Percentiles rank a stretch among this genome's conserved stretches.
These are phyloP conservation scores for Anarsia innoxiella DNA, from an alignment of 2,888 invertebrate species.

Conservation along the genomic window DNA sequence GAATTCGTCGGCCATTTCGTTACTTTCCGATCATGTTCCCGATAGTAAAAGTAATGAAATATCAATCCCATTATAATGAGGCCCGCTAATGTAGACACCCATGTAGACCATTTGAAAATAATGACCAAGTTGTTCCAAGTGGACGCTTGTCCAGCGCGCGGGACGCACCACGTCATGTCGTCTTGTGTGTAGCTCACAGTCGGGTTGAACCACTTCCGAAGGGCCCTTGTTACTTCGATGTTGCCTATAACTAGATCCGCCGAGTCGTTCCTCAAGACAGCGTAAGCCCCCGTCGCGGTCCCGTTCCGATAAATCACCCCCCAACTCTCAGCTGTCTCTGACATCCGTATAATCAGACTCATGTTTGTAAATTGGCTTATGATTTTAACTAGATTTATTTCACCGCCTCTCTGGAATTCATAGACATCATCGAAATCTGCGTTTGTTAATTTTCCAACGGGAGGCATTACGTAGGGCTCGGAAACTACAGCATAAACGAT, in stretches of 20 bases:
- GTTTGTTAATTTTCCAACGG: constrained; percentile 36
- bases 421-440: constrained; percentile 45
- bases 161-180: constrained; percentile 67
- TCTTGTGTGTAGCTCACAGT: constrained; percentile 67
- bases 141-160: constrained; percentile 53
- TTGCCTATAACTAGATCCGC: constrained; percentile 62
- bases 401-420: constrained; percentile 54
- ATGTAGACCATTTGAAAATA: constrained; percentile 66
- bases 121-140: constrained; percentile 67
- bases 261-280: constrained; percentile 42
- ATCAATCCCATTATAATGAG: constrained; percentile 49
- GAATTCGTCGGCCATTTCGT: constrained; percentile 67
- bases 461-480: constrained; percentile 67
- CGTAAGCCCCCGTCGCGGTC: constrained; percentile 53
- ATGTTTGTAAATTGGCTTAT: constrained; percentile 65
- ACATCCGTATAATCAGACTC: constrained; percentile 53
- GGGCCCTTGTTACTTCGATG: constrained; percentile 58
- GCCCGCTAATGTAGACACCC: constrained; percentile 53
- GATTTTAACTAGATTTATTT: constrained; percentile 63
- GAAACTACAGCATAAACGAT: constrained; percentile 57
- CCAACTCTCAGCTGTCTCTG: constrained; percentile 55
- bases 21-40: constrained; percentile 38
- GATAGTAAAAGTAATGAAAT: constrained; percentile 55
- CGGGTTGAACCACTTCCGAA: constrained; percentile 62
- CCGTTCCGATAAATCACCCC: constrained; percentile 50